phyloP scores from a whole-genome alignment of 2,888 invertebrate genomes.

The Nysson spinosus region DNA sequence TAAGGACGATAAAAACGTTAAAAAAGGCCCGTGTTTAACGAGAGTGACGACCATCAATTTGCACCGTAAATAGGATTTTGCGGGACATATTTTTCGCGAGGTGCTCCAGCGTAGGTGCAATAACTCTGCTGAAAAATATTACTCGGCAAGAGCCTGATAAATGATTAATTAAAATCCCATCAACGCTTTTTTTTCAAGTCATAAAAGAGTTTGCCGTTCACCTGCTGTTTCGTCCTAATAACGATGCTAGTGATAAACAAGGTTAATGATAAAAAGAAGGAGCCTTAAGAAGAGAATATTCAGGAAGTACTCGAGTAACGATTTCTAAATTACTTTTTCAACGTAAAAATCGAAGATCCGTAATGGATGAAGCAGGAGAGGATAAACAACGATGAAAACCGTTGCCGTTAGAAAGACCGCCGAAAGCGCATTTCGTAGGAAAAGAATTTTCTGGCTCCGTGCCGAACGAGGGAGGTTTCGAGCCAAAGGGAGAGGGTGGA shows the following conservation, averaged over 20 bases:
- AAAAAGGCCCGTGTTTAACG: neutral
- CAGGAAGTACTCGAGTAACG: no score
- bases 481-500: neutral
- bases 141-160: neutral
- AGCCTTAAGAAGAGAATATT: no score
- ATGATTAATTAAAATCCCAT: constrained; percentile 14
- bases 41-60: neutral
- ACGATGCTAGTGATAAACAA: no score
- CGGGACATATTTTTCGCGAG: neutral
- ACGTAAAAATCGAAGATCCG: no score
- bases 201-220: neutral
- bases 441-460: constrained; percentile 53
- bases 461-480: neutral
- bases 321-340: no score
- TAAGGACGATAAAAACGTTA: neutral
- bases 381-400: no score
- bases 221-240: neutral
- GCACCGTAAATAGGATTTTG: neutral
- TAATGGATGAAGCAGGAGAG: no score
- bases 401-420: neutral
- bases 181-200: neutral
- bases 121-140: constrained; percentile 4
- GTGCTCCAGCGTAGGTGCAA: neutral
- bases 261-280: no score
- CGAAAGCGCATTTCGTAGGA: constrained; percentile 53